Evolutionary conservation across 2,113 vertebrate genomes (phyloP).

Genomic region (rat (Rattus norvegicus)): GRCr8 NC_086021.1:53813501-53814000

Average conservation of each 20-base stretch:
- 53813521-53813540: not conserved
- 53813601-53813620: not conserved
- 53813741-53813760: not conserved
- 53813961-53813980: not conserved
- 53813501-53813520: not conserved
- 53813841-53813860: not conserved
- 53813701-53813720: not conserved
- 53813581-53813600: not conserved
- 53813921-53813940: not conserved
- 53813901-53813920: not conserved
- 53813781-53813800: slow-evolving; percentile 41
- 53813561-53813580: not conserved
- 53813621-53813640: not conserved
- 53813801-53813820: not conserved
- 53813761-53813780: not conserved
- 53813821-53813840: not conserved
- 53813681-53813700: not conserved
- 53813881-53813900: not conserved
- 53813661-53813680: not conserved
- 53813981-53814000: slow-evolving; percentile 8
- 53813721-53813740: not conserved
- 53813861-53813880: not conserved
- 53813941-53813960: not conserved
- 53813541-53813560: not conserved
- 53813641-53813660: not conserved